Base-by-base conservation (phyloP, 2,113 vertebrate genomes). In the Aleadryas rufinucha region DNA sequence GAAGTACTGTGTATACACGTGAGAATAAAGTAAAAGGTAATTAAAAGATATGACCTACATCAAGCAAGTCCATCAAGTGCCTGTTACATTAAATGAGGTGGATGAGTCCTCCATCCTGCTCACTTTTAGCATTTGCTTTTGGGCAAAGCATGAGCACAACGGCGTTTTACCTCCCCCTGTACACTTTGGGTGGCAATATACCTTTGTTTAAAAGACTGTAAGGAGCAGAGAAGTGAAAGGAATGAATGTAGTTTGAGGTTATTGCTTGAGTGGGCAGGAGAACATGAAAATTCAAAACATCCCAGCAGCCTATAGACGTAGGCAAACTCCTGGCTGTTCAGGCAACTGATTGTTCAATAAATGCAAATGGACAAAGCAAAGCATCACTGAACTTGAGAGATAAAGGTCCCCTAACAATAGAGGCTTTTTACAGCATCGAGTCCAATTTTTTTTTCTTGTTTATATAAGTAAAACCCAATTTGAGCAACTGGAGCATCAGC, bases 301-400 rank as follows among this genome's bases (percentile, higher is more conserved):
- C 39, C 35, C 64, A 63, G 75, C 66, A 86, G 90, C 87, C 64
- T 60, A 21, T 66, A 93, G 82, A 90, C 56, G 85, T 70, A 81
- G 82, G 75, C 79, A 71, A 95, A 90, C 83, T 91, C 78, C 52
- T 39, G 75, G 56, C 63, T 69, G 61, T 84, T 91, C 71, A 91
- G 78, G 63, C 84, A 94, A 74, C 82, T 88, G 84, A 90, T 86
- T 92, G 79, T 90, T 94, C 90, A 93, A 64, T 92, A 93, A 95
- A 96, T 87, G 76, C 82, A 84, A 95, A 94, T 3, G 41, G 90
- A 95, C 95, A 89, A 89, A 94, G 92, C 42, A 5, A 95, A 94
- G 89, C 95, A 92, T 93, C 72, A 56, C 88, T 95, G 92, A 95
- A 97, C 90, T 93, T 89, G 85, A 77, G 92, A 95, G 93, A 93